Conservation (phyloP, 2,797 vertebrate species). For the Dallia pectoralis region DNA sequence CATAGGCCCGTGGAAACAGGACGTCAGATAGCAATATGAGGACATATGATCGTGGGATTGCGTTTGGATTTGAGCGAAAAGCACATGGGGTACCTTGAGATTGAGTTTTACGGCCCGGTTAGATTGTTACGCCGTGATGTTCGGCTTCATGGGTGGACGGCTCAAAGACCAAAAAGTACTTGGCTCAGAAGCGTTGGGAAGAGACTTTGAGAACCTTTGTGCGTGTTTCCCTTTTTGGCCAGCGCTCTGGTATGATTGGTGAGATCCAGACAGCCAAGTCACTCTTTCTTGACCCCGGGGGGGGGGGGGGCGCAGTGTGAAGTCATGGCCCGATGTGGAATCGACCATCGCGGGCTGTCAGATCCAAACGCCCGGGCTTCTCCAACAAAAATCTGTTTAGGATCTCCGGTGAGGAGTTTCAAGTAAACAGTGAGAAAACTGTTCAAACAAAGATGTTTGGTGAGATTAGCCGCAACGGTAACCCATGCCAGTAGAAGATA, state of each 20-base stretch:
- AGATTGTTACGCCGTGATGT: not conserved
- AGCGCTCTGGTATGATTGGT: constrained; percentile 11
- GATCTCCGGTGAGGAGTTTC: constrained; percentile 51
- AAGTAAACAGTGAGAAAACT: constrained; percentile 61
- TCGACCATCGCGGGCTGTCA: constrained; percentile 45
- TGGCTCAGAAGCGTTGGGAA: constrained; percentile 1
- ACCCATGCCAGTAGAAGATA: constrained; percentile 47
- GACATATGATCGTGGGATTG: constrained; percentile 16
- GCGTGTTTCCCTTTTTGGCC: not conserved
- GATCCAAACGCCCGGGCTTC: constrained; percentile 41
- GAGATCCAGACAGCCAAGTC: constrained; percentile 6
- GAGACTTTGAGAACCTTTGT: not conserved
- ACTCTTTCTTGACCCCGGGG: constrained; percentile 16
- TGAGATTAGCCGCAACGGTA: constrained; percentile 51
- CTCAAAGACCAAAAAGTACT: not conserved
- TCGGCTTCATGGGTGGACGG: not conserved
- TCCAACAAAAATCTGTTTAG: constrained; percentile 60
- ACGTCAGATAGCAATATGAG: constrained; percentile 34
- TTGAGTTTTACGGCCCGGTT: not conserved
- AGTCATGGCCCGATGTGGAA: constrained; percentile 42
- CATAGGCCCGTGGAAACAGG: constrained; percentile 36
- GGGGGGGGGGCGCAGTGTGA: constrained; percentile 16
- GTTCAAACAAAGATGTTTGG: constrained; percentile 60
- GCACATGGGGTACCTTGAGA: constrained; percentile 11
- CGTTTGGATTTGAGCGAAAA: constrained; percentile 16